These are phyloP conservation scores for Knipowitschia caucasica DNA, from an alignment of 2,797 vertebrate genomes.

Conservation along the genomic window DNA sequence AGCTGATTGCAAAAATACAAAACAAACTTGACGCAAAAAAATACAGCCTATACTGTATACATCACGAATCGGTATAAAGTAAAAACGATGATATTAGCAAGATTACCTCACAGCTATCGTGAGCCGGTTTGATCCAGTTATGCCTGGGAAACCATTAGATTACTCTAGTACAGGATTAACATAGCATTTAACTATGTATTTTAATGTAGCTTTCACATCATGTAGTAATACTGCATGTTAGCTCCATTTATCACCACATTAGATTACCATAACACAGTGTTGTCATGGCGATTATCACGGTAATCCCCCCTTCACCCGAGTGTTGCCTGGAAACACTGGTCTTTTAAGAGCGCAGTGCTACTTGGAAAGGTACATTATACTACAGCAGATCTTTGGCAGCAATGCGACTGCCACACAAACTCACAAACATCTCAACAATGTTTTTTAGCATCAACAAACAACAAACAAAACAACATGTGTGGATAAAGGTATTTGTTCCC, in stretches of 20 bases:
- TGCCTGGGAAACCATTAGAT: too few relatives aligned
- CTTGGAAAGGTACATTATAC: conserved; percentile 19
- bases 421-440: conserved; percentile 7
- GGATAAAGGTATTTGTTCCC: conserved; percentile 48
- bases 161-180: too few relatives aligned
- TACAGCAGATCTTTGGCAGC: not conserved
- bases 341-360: conserved; percentile 40
- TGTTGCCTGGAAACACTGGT: conserved; percentile 49
- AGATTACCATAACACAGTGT: conserved; percentile 30
- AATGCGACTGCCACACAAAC: conserved; percentile 17
- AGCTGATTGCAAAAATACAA: too few relatives aligned
- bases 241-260: conserved; percentile 16
- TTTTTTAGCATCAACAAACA: not conserved
- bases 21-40: too few relatives aligned
- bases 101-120: too few relatives aligned
- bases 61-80: too few relatives aligned
- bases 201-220: too few relatives aligned
- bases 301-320: conserved; percentile 18
- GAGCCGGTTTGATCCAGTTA: too few relatives aligned
- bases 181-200: too few relatives aligned
- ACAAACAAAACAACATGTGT: conserved; percentile 15
- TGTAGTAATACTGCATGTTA: conserved; percentile 40
- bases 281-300: conserved; percentile 39
- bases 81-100: too few relatives aligned
- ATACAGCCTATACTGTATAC: too few relatives aligned